Conservation (phyloP, 1,140 invertebrate genomes). For the Drosophila micromelanica region DNA sequence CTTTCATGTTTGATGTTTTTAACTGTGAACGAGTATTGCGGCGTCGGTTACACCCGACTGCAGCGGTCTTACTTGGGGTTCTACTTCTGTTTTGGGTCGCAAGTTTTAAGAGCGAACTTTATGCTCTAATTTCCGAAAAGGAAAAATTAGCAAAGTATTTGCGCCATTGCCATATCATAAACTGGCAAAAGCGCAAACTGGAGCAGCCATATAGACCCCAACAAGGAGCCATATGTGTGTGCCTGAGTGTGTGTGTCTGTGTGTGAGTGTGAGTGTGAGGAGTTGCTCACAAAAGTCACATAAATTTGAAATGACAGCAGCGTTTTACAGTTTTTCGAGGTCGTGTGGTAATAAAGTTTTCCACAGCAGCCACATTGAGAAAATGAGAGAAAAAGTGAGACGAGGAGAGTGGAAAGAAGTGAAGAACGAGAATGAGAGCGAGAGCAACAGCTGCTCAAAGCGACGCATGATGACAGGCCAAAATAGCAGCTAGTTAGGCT, state of each 20-base stretch:
- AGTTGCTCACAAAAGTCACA: constrained; percentile 77
- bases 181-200: constrained; percentile 51
- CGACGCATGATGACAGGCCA: constrained; percentile 49
- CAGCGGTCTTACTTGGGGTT: no score
- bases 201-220: constrained; percentile 31
- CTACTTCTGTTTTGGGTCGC: constrained; percentile 22
- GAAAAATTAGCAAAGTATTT: constrained; percentile 83
- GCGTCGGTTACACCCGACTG: no score
- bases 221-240: neutral
- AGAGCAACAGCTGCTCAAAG: constrained; percentile 48
- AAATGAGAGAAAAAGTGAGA: constrained; percentile 4
- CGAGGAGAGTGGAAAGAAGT: neutral
- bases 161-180: constrained; percentile 80
- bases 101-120: constrained; percentile 77
- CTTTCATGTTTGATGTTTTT: no score
- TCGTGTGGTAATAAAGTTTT: constrained; percentile 73
- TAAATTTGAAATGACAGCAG: constrained; percentile 81
- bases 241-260: no score
- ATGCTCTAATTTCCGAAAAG: constrained; percentile 82
- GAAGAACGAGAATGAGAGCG: neutral
- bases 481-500: constrained; percentile 47
- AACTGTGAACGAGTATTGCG: no score
- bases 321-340: constrained; percentile 79
- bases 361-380: constrained; percentile 4
- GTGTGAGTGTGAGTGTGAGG: constrained; percentile 19